phyloP scores from a whole-genome alignment of 2,113 vertebrate species.

The Ellobius talpinus region DNA sequence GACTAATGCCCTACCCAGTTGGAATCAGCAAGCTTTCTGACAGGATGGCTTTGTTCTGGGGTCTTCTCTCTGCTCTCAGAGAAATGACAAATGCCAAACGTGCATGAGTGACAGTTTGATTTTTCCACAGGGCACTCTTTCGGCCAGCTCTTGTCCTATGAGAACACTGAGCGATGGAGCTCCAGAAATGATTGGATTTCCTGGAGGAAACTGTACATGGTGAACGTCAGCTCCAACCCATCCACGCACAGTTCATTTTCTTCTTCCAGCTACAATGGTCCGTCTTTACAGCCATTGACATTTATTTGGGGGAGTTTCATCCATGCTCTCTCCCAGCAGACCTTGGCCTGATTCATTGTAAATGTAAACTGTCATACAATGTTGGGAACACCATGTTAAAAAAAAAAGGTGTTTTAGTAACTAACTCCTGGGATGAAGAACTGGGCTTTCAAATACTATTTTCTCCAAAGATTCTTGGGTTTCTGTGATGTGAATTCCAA shows the following conservation, averaged over 20 bases:
- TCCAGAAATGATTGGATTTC: not conserved
- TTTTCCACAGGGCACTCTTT: accelerated
- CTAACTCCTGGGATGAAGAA: not conserved
- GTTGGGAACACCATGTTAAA: not conserved
- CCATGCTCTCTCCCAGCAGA: not conserved
- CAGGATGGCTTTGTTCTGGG: constrained; percentile 67
- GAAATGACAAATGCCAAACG: not conserved
- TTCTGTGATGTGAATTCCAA: not conserved
- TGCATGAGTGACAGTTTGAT: not conserved
- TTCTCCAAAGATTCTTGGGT: not conserved
- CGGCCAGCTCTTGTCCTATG: not conserved
- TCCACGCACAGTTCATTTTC: not conserved
- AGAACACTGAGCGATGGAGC: not conserved
- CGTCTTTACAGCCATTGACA: not conserved
- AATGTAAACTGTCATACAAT: not conserved
- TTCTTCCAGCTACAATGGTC: not conserved
- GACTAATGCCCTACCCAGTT: constrained; percentile 59
- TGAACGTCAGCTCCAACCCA: accelerated
- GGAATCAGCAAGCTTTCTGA: constrained; percentile 52
- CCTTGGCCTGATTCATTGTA: not conserved
- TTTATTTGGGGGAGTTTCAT: not conserved
- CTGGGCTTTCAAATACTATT: not conserved
- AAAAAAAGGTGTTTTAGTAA: not conserved
- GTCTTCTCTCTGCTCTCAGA: constrained; percentile 44
- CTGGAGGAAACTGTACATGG: not conserved